Percentiles rank a stretch among this genome's conserved stretches.
Conservation (phyloP, 2,888 invertebrate genomes). For the Dolichopus griseipennis region DNA sequence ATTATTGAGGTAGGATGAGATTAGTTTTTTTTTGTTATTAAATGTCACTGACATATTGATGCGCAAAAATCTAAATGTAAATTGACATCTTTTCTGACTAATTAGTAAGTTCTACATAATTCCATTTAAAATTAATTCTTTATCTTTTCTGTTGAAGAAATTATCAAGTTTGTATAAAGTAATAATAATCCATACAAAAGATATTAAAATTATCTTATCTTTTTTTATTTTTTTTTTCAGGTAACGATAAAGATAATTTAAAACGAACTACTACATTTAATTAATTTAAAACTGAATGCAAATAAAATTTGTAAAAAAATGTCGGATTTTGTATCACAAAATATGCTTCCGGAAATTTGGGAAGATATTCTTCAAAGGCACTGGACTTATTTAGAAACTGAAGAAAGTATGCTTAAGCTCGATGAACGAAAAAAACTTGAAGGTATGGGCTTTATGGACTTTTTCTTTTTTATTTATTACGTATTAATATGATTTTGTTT, state of each 20-base stretch:
- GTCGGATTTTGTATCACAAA: slow-evolving; percentile 44
- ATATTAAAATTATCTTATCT: neutral
- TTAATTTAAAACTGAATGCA: neutral
- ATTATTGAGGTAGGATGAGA: no score
- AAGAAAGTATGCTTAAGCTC: slow-evolving; percentile 69
- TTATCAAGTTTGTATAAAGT: neutral
- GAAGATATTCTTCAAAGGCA: slow-evolving; percentile 66
- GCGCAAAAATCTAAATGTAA: no score
- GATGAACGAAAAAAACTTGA: slow-evolving; percentile 68
- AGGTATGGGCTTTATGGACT: slow-evolving; percentile 46
- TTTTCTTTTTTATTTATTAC: neutral
- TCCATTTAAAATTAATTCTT: no score
- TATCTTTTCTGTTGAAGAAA: neutral
- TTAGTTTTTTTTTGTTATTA: no score
- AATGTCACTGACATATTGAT: no score
- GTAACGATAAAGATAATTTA: neutral
- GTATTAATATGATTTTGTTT: neutral
- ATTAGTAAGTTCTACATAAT: no score
- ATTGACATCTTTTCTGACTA: no score
- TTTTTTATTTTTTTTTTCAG: neutral
- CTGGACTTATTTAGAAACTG: slow-evolving; percentile 68
- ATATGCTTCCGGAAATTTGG: slow-evolving; percentile 51
- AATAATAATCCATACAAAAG: neutral
- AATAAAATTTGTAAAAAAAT: slow-evolving; percentile 24
- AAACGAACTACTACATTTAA: neutral